phyloP scores from a whole-genome alignment of 2,113 vertebrate genomes.

The Xerus inauris region DNA sequence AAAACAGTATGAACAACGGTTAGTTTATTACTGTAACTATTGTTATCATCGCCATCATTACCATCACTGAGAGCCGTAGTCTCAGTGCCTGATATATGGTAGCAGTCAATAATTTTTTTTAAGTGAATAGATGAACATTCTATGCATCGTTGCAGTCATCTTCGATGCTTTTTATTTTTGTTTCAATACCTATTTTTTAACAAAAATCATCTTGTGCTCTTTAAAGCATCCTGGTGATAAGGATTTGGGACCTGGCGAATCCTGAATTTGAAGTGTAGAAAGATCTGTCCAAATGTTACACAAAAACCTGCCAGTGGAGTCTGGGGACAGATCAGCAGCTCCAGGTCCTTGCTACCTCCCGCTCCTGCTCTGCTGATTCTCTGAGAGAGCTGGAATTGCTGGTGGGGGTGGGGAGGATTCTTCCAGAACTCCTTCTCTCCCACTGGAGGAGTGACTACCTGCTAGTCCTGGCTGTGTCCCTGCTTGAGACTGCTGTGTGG shows the following conservation, averaged over 20 bases:
- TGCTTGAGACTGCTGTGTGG: neutral
- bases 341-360: neutral
- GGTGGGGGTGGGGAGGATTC: rapidly evolving
- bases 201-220: conserved; percentile 4
- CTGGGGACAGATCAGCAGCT: neutral
- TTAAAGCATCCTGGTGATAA: conserved; percentile 3
- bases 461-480: neutral
- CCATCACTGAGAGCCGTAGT: neutral
- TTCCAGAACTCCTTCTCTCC: neutral
- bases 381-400: neutral
- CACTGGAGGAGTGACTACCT: too few species aligned
- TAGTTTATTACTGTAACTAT: neutral
- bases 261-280: neutral
- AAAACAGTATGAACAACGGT: neutral
- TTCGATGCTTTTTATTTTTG: conserved; percentile 41
- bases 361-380: neutral
- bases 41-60: too few species aligned
- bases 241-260: neutral
- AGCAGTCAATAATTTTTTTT: neutral
- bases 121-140: neutral
- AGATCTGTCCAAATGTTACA: neutral
- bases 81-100: neutral
- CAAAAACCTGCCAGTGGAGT: neutral
- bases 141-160: neutral
- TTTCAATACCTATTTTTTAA: neutral